Conservation (phyloP, 2,113 vertebrate species). For the Myotis davidii region DNA sequence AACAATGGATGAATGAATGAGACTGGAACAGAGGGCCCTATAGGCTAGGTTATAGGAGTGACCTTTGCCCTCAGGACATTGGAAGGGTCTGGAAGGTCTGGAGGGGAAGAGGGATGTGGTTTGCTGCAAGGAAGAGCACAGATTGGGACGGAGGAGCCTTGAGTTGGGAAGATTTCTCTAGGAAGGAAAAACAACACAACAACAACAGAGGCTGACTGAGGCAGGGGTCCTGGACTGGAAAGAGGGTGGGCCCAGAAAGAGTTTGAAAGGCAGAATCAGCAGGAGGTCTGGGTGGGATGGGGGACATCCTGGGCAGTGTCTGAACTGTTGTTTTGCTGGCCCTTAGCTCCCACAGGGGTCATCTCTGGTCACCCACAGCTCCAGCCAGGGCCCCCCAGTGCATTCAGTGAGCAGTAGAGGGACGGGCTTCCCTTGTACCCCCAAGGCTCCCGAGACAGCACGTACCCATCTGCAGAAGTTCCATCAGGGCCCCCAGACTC, state of each 20-base stretch:
- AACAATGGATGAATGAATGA: not conserved
- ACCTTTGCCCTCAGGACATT: not conserved
- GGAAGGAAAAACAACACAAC: not conserved
- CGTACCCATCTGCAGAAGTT: conserved; percentile 85
- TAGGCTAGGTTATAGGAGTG: not conserved
- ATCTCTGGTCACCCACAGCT: not conserved
- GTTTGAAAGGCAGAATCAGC: not conserved
- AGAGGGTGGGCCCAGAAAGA: not conserved
- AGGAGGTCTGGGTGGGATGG: not conserved
- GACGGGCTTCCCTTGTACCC: rapidly evolving
- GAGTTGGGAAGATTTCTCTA: not conserved
- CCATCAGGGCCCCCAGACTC: conserved; percentile 80
- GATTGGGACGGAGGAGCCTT: too few species aligned
- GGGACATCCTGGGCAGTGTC: not conserved
- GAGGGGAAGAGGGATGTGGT: not conserved
- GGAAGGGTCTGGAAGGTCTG: not conserved
- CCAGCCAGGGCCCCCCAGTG: not conserved
- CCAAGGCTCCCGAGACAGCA: rapidly evolving
- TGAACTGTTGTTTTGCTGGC: not conserved
- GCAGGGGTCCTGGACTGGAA: not conserved
- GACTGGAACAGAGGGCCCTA: not conserved
- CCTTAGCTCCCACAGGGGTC: not conserved
- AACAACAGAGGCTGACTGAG: not conserved
- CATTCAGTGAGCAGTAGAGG: not conserved
- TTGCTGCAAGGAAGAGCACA: not conserved